phyloP scores from a whole-genome alignment of 2,113 vertebrate species.

The Lampris megalopsis region DNA sequence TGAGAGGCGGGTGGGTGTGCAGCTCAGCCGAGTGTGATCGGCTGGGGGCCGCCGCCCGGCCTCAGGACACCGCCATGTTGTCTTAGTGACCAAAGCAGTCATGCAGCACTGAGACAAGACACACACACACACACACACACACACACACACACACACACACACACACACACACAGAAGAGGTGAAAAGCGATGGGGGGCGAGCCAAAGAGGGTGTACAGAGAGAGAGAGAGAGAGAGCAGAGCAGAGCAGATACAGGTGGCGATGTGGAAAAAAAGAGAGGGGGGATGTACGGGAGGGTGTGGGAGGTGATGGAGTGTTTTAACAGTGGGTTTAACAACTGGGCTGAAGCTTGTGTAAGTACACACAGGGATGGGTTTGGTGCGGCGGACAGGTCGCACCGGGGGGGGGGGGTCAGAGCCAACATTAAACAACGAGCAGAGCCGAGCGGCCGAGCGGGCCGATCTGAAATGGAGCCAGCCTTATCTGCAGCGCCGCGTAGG shows the following conservation, averaged over 20 bases:
- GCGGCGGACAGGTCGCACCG: background rate
- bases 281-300: background rate
- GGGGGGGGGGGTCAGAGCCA: conserved; percentile 14
- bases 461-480: conserved; percentile 15
- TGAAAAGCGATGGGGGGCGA: conserved; percentile 4
- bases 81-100: conserved; percentile 71
- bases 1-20: conserved; percentile 57
- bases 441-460: conserved; percentile 8
- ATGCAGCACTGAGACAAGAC: conserved; percentile 65
- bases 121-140: background rate
- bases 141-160: conserved; percentile 7
- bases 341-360: background rate
- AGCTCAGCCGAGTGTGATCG: conserved; percentile 65
- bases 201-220: background rate
- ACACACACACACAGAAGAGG: conserved; percentile 25
- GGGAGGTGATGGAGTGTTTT: background rate
- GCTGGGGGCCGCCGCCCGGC: conserved; percentile 54
- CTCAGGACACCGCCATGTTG: conserved; percentile 70
- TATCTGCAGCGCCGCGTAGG: conserved; percentile 43
- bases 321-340: background rate
- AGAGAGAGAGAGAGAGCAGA: too few relatives aligned
- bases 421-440: conserved; percentile 34
- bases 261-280: conserved; percentile 1
- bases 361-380: background rate
- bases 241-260: conserved; percentile 7